Percentiles rank a stretch among this genome's conserved stretches.
Evolutionary conservation across 2,797 vertebrate species (phyloP).

Genomic region (Oryzias sinensis): DNA sequence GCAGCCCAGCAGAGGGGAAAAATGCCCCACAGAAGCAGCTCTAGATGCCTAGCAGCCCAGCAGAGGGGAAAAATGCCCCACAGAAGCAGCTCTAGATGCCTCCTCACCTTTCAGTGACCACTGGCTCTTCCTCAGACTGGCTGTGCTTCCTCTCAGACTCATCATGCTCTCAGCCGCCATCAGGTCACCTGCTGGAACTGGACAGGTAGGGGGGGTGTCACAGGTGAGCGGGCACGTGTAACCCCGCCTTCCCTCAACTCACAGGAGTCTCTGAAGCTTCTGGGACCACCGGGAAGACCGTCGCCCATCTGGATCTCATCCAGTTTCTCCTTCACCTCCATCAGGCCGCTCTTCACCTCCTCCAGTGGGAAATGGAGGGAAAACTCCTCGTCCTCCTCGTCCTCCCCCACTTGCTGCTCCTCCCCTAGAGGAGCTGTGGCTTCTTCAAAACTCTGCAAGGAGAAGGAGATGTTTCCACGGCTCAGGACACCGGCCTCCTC

Average conservation of each 20-base stretch:
- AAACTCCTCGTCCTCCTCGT: slow-evolving; percentile 35
- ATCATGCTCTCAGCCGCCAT: slow-evolving; percentile 63
- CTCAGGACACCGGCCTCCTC: no score
- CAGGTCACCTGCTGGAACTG: slow-evolving; percentile 51
- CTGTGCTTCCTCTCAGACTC: slow-evolving; percentile 58
- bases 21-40: not conserved
- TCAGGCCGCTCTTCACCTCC: slow-evolving; percentile 63
- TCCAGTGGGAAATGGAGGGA: slow-evolving; percentile 64
- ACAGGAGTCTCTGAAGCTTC: slow-evolving; percentile 48
- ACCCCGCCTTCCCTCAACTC: slow-evolving; percentile 12
- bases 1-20: not conserved
- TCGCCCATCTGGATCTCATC: slow-evolving; percentile 62
- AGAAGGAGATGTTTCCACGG: not conserved
- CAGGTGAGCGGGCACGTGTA: not conserved
- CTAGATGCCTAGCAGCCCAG: no score
- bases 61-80: no score
- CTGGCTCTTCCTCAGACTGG: slow-evolving; percentile 64
- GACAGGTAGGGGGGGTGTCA: not conserved
- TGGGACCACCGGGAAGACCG: slow-evolving; percentile 2
- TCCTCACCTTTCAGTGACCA: slow-evolving; percentile 72
- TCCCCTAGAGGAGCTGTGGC: slow-evolving; percentile 44
- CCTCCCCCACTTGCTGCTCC: not conserved
- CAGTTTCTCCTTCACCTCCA: slow-evolving; percentile 65
- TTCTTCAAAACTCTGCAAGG: slow-evolving; percentile 62
- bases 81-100: not conserved